Conservation (phyloP, 2,888 invertebrate genomes). For the Stegophylla sp. region DNA sequence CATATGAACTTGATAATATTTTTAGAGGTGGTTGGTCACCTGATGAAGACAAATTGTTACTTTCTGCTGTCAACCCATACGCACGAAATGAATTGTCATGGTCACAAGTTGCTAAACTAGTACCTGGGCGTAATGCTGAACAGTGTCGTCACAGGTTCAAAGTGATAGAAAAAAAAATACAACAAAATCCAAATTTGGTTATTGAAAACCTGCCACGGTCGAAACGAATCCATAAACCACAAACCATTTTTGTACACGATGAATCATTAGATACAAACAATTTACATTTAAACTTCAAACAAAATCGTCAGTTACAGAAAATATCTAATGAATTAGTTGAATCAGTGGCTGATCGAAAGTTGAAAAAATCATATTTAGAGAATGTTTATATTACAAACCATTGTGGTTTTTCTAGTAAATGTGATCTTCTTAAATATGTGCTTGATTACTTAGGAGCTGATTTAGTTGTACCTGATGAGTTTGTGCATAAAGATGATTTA, state of each 20-base stretch:
- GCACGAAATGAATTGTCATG: constrained; percentile 24
- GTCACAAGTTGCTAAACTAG: constrained; percentile 32
- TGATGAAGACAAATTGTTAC: constrained; percentile 46
- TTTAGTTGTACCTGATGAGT: constrained; percentile 19
- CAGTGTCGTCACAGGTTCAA: constrained; percentile 51
- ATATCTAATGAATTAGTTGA: neutral
- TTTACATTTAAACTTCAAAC: constrained; percentile 27
- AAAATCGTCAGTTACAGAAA: constrained; percentile 21
- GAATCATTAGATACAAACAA: neutral
- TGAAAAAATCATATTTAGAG: constrained; percentile 50
- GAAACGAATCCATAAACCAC: neutral
- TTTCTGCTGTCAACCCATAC: neutral
- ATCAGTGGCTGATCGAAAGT: constrained; percentile 43
- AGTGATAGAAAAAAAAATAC: constrained; percentile 40
- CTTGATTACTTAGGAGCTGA: constrained; percentile 50
- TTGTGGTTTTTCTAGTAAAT: constrained; percentile 50
- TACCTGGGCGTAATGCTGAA: constrained; percentile 48
- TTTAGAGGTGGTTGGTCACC: constrained; percentile 29
- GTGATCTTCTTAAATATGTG: constrained; percentile 38
- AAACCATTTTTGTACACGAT: neutral
- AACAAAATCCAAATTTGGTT: constrained; percentile 14
- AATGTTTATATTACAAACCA: constrained; percentile 29
- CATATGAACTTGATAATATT: neutral
- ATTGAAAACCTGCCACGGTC: constrained; percentile 14
- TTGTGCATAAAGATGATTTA: constrained; percentile 45